Percentiles rank a stretch among this genome's conserved stretches.
These are phyloP conservation scores for Euwallacea similis DNA, from an alignment of 1,140 invertebrate genomes.

Conservation along the genomic window DNA sequence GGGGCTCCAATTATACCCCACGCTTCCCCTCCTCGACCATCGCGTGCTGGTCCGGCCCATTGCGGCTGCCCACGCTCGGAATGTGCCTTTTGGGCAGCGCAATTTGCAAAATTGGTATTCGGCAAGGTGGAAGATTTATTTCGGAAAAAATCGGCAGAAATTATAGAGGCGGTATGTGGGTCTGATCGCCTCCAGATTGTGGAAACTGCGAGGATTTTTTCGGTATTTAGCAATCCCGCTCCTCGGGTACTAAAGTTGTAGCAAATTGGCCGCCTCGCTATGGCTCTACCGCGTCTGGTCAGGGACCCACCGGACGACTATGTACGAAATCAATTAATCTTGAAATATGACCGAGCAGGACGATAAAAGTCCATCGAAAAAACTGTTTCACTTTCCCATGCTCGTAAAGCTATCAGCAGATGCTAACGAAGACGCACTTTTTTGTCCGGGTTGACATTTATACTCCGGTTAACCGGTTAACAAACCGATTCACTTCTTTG, in stretches of 20 bases:
- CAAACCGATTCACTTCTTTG: constrained; percentile 17
- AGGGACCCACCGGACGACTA: background rate
- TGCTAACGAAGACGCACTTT: constrained; percentile 32
- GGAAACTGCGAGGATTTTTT: too few relatives aligned
- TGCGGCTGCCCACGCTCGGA: constrained; percentile 1
- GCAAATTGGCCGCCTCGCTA: too few relatives aligned
- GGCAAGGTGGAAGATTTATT: background rate
- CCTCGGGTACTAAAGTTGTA: too few relatives aligned
- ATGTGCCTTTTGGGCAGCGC: constrained; percentile 2
- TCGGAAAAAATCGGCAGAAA: background rate
- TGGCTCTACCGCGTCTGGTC: background rate
- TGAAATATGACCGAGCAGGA: constrained; percentile 6
- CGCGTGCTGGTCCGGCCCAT: constrained; percentile 19
- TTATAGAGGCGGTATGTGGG: background rate
- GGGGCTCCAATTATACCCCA: constrained; percentile 21
- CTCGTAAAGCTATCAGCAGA: constrained; percentile 26
- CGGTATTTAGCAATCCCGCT: too few relatives aligned
- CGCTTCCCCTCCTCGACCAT: constrained; percentile 11
- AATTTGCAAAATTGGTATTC: constrained; percentile 4
- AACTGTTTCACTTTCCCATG: constrained; percentile 24
- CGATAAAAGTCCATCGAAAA: constrained; percentile 14
- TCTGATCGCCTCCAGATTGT: too few relatives aligned
- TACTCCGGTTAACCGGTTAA: constrained; percentile 23
- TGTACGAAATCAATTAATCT: constrained; percentile 18
- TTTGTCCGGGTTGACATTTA: constrained; percentile 30